phyloP scores from a whole-genome alignment of 2,888 invertebrate genomes.

The Melikaiella ostensackeni region DNA sequence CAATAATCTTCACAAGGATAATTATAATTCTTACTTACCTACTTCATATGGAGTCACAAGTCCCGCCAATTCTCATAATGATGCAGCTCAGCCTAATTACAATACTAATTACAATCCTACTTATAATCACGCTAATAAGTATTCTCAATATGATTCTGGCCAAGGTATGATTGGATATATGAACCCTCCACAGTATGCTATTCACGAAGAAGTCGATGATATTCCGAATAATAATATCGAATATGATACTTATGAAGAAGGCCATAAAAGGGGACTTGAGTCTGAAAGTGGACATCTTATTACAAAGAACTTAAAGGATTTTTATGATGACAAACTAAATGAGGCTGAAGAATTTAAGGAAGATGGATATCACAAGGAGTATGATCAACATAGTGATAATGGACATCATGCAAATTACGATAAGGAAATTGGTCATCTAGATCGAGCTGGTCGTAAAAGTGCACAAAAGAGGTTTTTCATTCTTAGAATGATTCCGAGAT shows the following conservation, averaged over 20 bases:
- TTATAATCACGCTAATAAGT: neutral
- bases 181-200: constrained; percentile 65
- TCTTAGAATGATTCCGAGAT: constrained; percentile 51
- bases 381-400: constrained; percentile 52
- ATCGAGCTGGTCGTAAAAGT: constrained; percentile 48
- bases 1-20: constrained; percentile 37
- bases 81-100: constrained; percentile 17
- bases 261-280: constrained; percentile 62
- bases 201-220: constrained; percentile 60
- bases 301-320: constrained; percentile 64
- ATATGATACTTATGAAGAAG: constrained; percentile 59
- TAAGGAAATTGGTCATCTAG: constrained; percentile 56
- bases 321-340: constrained; percentile 66
- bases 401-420: constrained; percentile 54
- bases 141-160: constrained; percentile 33
- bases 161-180: constrained; percentile 43
- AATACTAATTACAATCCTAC: constrained; percentile 21
- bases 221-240: constrained; percentile 50
- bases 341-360: constrained; percentile 60
- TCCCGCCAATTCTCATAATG: constrained; percentile 16
- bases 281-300: constrained; percentile 63
- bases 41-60: constrained; percentile 5
- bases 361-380: constrained; percentile 58
- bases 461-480: constrained; percentile 50
- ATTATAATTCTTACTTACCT: constrained; percentile 31